Evolutionary conservation across 2,113 vertebrate genomes (phyloP).

Genomic region (Ictalurus punctatus): DNA sequence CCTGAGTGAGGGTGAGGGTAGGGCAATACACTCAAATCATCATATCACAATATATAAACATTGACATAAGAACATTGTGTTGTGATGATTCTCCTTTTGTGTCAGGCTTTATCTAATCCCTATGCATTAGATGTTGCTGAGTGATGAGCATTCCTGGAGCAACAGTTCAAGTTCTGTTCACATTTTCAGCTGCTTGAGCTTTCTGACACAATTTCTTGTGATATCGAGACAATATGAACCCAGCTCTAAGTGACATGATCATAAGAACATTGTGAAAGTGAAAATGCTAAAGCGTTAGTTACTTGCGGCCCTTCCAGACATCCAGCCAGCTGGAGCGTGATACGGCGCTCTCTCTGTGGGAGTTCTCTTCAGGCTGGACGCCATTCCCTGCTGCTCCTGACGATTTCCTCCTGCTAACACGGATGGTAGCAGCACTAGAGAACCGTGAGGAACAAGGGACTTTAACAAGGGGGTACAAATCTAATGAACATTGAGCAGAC

Average conservation of each 20-base stretch:
- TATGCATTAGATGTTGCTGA: background rate
- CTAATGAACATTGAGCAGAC: background rate
- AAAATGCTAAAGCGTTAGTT: background rate
- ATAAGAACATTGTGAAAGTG: background rate
- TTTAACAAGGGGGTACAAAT: background rate
- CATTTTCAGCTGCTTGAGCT: background rate
- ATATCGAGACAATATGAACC: background rate
- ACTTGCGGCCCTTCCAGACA: constrained; percentile 77
- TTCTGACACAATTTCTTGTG: background rate
- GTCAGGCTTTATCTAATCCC: background rate
- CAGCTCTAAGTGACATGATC: background rate
- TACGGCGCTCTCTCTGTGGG: constrained; percentile 55
- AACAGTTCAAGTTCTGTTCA: background rate
- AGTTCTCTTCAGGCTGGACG: background rate
- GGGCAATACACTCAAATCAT: background rate
- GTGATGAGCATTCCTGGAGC: background rate
- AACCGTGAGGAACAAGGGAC: background rate
- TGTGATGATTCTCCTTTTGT: background rate
- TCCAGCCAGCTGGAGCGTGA: constrained; percentile 73
- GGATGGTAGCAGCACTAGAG: constrained; percentile 70
- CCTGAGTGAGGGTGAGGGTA: background rate
- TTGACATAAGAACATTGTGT: background rate
- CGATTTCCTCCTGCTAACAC: constrained; percentile 71
- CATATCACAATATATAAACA: background rate
- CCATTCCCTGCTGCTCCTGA: background rate